phyloP scores from a whole-genome alignment of 2,888 invertebrate genomes.

The Belgica antarctica region DNA sequence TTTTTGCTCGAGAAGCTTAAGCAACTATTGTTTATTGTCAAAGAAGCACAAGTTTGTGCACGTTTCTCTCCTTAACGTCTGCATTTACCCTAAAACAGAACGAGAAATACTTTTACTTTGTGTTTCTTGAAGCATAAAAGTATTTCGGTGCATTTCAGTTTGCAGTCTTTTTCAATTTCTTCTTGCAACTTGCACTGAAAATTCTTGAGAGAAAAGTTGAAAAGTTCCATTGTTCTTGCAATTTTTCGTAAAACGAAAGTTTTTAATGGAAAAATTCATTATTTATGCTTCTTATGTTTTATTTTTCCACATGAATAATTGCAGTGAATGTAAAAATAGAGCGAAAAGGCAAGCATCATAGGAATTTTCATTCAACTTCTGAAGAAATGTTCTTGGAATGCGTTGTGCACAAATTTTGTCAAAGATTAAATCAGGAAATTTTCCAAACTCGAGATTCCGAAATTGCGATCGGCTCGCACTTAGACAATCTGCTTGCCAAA shows the following conservation, averaged over 20 bases:
- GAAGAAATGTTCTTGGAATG: too few relatives aligned
- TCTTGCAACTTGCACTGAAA: neutral
- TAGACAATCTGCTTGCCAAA: too few relatives aligned
- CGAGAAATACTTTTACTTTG: too few relatives aligned
- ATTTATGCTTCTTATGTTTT: constrained; percentile 40
- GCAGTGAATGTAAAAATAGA: constrained; percentile 31
- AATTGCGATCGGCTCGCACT: too few relatives aligned
- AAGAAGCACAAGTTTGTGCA: neutral
- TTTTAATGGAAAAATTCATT: constrained; percentile 42
- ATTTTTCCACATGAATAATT: constrained; percentile 42
- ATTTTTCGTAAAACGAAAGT: constrained; percentile 22
- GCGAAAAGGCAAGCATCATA: neutral
- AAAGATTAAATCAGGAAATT: too few relatives aligned
- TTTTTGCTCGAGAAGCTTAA: too few relatives aligned
- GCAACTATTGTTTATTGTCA: constrained; percentile 5
- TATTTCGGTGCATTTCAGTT: constrained; percentile 7
- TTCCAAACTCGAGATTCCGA: too few relatives aligned
- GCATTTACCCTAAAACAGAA: too few relatives aligned
- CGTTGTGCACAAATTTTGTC: too few relatives aligned
- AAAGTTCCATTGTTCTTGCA: constrained; percentile 29
- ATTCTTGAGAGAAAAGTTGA: neutral
- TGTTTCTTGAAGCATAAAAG: neutral
- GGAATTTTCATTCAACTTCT: neutral
- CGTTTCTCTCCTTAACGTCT: neutral
- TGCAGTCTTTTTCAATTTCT: neutral